These are phyloP conservation scores for Sminthurides bifidus DNA, from an alignment of 1,140 invertebrate species.

Conservation along the genomic window DNA sequence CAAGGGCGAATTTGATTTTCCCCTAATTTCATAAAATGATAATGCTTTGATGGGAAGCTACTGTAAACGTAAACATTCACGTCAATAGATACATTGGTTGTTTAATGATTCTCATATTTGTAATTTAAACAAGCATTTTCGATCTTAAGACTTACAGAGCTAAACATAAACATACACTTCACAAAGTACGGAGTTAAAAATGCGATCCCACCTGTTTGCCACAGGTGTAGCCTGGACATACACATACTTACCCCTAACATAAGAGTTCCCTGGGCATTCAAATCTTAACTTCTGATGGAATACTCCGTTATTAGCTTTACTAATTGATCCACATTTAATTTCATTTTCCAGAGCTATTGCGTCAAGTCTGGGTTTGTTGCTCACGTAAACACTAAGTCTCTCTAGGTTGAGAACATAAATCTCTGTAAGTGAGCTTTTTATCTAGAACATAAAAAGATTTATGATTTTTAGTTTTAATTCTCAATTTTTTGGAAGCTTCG, in stretches of 20 bases:
- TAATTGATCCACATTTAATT: conserved; percentile 42
- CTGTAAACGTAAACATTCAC: too few relatives aligned
- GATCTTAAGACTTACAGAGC: too few relatives aligned
- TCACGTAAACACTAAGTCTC: conserved; percentile 43
- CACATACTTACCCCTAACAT: conserved; percentile 42
- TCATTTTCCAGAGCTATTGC: conserved; percentile 32
- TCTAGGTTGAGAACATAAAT: conserved; percentile 45
- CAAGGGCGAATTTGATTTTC: too few relatives aligned
- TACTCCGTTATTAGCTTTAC: conserved; percentile 43
- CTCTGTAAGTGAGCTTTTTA: conserved; percentile 38
- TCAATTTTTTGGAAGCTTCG: too few relatives aligned
- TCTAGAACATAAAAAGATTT: conserved; percentile 33
- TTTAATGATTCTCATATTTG: too few relatives aligned
- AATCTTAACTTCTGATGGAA: conserved; percentile 41
- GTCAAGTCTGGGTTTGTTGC: conserved; percentile 38
- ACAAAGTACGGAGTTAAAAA: conserved; percentile 45
- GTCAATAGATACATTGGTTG: too few relatives aligned
- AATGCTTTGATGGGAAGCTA: too few relatives aligned
- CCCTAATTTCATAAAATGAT: too few relatives aligned
- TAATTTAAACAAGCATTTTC: too few relatives aligned
- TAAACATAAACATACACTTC: conserved; percentile 49
- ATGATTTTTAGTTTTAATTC: too few relatives aligned
- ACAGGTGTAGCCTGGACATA: conserved; percentile 45
- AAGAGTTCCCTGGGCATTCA: conserved; percentile 39
- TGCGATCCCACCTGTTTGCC: conserved; percentile 41